These are phyloP conservation scores for Dryocosmus kuriphilus DNA, from an alignment of 2,888 invertebrate species.

Conservation along the genomic window DNA sequence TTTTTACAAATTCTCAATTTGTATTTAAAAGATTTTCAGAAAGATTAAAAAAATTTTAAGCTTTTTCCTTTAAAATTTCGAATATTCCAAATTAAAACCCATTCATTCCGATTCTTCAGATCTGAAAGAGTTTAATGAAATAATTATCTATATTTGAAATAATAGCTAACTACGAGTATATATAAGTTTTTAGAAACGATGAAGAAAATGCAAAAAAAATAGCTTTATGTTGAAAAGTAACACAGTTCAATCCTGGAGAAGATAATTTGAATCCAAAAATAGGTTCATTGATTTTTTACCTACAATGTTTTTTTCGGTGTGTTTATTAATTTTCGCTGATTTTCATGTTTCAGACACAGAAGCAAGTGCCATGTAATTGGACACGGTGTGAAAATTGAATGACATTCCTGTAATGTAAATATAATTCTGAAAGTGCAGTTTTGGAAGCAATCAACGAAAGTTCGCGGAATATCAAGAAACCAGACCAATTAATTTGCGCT, in stretches of 20 bases:
- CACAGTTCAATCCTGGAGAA: neutral
- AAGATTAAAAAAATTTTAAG: too few species aligned
- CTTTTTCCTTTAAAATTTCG: too few species aligned
- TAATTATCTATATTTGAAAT: too few species aligned
- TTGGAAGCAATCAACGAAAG: neutral
- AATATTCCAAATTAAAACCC: too few species aligned
- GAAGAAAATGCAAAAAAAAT: too few species aligned
- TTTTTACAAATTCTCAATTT: too few species aligned
- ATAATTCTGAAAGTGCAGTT: neutral
- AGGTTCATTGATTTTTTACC: neutral
- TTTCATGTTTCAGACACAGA: conserved; percentile 7
- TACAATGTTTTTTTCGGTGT: neutral
- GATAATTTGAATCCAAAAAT: neutral
- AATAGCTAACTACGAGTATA: too few species aligned
- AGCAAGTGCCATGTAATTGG: neutral
- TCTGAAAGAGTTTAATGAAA: too few species aligned
- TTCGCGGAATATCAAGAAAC: neutral
- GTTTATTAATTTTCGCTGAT: neutral
- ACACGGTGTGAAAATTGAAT: neutral
- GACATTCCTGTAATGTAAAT: conserved; percentile 27
- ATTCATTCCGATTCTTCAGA: too few species aligned
- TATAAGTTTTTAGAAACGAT: too few species aligned
- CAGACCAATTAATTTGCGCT: neutral
- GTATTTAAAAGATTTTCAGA: too few species aligned
- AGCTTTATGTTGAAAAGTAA: neutral